phyloP scores from a whole-genome alignment of 2,797 vertebrate genomes.

The Todus mexicanus region DNA sequence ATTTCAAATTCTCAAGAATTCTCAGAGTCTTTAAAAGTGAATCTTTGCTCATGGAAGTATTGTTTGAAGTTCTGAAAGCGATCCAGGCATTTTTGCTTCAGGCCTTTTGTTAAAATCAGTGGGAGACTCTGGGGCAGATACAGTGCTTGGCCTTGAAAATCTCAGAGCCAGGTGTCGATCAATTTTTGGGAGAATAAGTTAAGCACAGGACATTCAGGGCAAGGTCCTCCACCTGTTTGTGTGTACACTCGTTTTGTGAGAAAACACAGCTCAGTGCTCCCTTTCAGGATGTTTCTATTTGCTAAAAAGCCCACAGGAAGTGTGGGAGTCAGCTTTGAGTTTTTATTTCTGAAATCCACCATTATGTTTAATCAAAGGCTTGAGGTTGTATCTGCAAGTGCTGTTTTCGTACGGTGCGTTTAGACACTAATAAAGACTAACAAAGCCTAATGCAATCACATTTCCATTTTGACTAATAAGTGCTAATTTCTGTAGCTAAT shows the following conservation, averaged over 20 bases:
- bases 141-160: background rate
- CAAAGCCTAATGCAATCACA: background rate
- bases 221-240: background rate
- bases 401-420: background rate
- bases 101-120: background rate
- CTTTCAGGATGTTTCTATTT: background rate
- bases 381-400: background rate
- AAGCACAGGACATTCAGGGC: background rate
- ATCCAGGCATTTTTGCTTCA: background rate
- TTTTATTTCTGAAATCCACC: background rate
- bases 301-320: background rate
- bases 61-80: background rate
- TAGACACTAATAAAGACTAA: conserved; percentile 13
- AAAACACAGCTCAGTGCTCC: background rate
- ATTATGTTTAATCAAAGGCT: background rate
- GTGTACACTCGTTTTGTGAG: background rate
- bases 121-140: background rate
- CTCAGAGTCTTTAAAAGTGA: background rate
- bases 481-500: background rate
- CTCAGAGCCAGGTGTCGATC: background rate
- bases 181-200: background rate
- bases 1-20: background rate
- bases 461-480: background rate
- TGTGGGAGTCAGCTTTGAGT: background rate
- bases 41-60: background rate